Evolutionary conservation across 2,113 vertebrate species (phyloP), one percentile per base, ranked within the genome.

Genomic region (Entomyzon cyanotis): DNA sequence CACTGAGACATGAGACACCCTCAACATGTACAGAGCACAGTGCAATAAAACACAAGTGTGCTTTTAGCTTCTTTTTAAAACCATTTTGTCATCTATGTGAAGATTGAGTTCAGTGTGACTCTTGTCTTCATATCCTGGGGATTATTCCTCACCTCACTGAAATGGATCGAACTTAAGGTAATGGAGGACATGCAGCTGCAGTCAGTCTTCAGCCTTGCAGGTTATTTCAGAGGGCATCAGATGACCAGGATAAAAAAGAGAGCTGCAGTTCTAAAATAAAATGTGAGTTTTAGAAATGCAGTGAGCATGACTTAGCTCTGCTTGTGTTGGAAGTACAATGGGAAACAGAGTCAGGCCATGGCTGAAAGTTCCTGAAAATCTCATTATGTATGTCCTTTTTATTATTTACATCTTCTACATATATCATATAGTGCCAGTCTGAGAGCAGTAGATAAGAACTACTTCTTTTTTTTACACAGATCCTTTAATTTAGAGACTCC

Each of bases 371-470:
- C 62, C 63, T 65, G 53, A 62, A 94, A 94, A 79, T 89, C 95
- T 64, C 81, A 58, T 87, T 69, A 50, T 27, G 6, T 16, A 14
- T 50, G 49, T 93, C 41, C 55, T 80, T 70, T 58, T 58, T 44
- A 47, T 71, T 69, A 59, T 75, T 90, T 91, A 73, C 55, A 21
- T 64, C 68, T 56, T 77, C 59, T 74, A 53, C 47, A 55, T 87
- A 52, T 63, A 90, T 87, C 58, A 67, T 15, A 19, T 9, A 35
- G 42, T 73, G 65, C 64, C 71, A 65, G 49, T 35, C 44, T 87
- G 75, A 90, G 47, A 95, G 79, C 87, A 96, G 88, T 71, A 90
- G 71, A 49, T 92, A 95, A 91, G 76, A 96, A 93, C 84, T 86
- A 82, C 58, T 85, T 33, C 25, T 77, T 53, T 47, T 79, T 96